phyloP scores from a whole-genome alignment of 2,888 invertebrate species.

The Heliconius cydno region DNA sequence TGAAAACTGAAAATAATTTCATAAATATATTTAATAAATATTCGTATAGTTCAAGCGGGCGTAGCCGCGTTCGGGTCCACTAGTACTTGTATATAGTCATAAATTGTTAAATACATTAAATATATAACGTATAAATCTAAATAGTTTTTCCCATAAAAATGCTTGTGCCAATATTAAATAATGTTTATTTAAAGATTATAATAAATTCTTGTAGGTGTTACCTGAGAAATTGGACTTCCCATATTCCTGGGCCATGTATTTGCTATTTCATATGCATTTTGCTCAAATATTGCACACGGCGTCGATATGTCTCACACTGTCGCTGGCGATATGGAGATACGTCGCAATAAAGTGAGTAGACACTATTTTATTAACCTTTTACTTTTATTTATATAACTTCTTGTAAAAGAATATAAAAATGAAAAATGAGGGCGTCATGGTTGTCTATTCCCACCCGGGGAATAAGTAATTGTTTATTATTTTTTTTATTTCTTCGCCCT shows the following conservation, averaged over 20 bases:
- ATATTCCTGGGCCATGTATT: constrained; percentile 87
- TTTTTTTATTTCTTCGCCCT: too few relatives aligned
- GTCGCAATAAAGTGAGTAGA: constrained; percentile 89
- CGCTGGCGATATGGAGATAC: constrained; percentile 94
- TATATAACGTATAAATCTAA: too few relatives aligned
- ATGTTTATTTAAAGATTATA: neutral
- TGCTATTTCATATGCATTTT: constrained; percentile 91
- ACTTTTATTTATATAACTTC: constrained; percentile 1
- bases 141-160: too few relatives aligned
- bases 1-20: too few relatives aligned
- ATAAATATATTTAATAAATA: too few relatives aligned
- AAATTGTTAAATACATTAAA: too few relatives aligned
- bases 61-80: too few relatives aligned
- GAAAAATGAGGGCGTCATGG: neutral
- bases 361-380: constrained; percentile 31
- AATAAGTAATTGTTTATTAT: too few relatives aligned
- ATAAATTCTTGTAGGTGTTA: constrained; percentile 61
- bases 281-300: constrained; percentile 91
- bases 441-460: too few relatives aligned
- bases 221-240: constrained; percentile 76
- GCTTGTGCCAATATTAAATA: too few relatives aligned
- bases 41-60: too few relatives aligned
- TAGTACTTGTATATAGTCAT: too few relatives aligned
- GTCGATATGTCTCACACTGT: constrained; percentile 91
- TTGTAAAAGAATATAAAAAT: neutral